Evolutionary conservation across 2,888 invertebrate genomes (phyloP).

Genomic region (Agonopterix alstromeriana): DNA sequence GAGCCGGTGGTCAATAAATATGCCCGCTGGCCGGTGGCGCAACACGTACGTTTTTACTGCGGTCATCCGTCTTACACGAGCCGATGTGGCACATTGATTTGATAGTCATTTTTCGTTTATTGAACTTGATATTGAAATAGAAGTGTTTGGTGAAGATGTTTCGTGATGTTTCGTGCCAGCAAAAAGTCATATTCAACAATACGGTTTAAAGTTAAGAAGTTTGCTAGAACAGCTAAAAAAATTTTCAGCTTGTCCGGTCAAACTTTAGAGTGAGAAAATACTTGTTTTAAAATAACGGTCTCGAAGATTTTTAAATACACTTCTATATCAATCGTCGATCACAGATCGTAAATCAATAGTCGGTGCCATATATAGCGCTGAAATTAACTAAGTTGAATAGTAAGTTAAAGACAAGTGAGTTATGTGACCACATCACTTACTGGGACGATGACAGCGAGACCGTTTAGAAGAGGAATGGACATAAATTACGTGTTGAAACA

Average conservation of each 20-base stretch:
- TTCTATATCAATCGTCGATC: too few species aligned
- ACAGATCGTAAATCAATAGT: background rate
- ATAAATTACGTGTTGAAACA: constrained; percentile 6
- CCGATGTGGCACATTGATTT: constrained; percentile 6
- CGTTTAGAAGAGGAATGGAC: background rate
- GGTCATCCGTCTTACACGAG: constrained; percentile 32
- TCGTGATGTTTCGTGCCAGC: too few species aligned
- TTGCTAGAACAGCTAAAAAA: too few species aligned
- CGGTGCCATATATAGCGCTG: background rate
- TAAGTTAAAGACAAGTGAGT: constrained; percentile 8
- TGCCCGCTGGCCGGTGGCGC: constrained; percentile 11
- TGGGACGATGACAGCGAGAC: constrained; percentile 2
- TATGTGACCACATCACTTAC: constrained; percentile 11
- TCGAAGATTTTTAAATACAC: too few species aligned
- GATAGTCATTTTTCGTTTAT: constrained; percentile 10
- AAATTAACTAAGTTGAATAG: too few species aligned
- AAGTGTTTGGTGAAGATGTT: background rate
- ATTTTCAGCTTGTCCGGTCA: too few species aligned
- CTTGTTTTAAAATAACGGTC: too few species aligned
- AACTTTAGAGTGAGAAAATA: too few species aligned
- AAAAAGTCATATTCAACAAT: too few species aligned
- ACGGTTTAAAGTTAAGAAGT: too few species aligned
- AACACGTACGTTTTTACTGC: constrained; percentile 19
- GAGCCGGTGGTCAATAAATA: constrained; percentile 34
- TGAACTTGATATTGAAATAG: constrained; percentile 13